Evolutionary conservation across 2,888 invertebrate species (phyloP).

Genomic region (Nematopogon swammerdamellus): DNA sequence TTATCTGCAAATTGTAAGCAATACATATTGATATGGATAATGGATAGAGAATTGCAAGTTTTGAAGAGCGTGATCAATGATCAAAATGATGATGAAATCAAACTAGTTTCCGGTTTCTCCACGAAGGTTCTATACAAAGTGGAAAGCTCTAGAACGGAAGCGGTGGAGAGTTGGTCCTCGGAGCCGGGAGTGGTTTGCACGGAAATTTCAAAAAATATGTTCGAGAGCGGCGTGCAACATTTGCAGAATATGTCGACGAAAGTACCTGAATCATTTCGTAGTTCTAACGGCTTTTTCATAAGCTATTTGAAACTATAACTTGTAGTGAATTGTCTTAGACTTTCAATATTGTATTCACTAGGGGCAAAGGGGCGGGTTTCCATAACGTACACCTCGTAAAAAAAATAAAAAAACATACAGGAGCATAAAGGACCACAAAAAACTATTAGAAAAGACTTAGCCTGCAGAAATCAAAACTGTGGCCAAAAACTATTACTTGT

Average conservation of each 20-base stretch:
- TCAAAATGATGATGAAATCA: constrained; percentile 25
- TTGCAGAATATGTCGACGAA: constrained; percentile 51
- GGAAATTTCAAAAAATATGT: constrained; percentile 59
- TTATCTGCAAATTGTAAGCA: constrained; percentile 38
- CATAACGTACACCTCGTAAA: too few species aligned
- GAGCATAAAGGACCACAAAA: too few species aligned
- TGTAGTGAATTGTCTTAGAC: too few species aligned
- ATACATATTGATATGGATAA: constrained; percentile 57
- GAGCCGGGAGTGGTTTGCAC: constrained; percentile 49
- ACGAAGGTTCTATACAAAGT: constrained; percentile 58
- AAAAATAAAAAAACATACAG: too few species aligned
- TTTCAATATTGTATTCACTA: too few species aligned
- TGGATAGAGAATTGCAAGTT: constrained; percentile 59
- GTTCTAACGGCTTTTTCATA: constrained; percentile 55
- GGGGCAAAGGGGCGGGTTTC: too few species aligned
- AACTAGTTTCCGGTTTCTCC: constrained; percentile 40
- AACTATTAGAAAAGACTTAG: too few species aligned
- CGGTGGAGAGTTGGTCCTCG: constrained; percentile 49
- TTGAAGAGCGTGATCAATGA: constrained; percentile 26
- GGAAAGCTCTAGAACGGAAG: constrained; percentile 33
- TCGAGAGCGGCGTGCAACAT: constrained; percentile 47
- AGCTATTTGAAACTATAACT: constrained; percentile 61
- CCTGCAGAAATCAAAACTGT: too few species aligned
- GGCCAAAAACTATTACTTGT: too few species aligned
- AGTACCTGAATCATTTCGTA: constrained; percentile 52